A percentile compares a stretch with the other conserved stretches of the same genome.
phyloP scores from a whole-genome alignment of 2,888 invertebrate species.

The Hypselothyrea guttata region DNA sequence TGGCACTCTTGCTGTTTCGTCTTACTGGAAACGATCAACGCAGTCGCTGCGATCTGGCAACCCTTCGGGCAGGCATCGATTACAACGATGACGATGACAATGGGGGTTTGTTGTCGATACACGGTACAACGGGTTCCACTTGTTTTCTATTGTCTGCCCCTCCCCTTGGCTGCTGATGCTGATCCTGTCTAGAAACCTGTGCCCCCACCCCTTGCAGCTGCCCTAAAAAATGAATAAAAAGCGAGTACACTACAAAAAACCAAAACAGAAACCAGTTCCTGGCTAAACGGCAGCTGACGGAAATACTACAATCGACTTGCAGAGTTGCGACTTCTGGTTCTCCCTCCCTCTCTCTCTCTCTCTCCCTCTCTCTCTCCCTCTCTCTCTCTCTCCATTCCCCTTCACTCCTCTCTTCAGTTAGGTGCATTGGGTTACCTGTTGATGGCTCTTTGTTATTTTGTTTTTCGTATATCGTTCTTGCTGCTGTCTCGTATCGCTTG shows the following conservation, averaged over 20 bases:
- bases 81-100: too few species aligned
- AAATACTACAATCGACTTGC: constrained; percentile 65
- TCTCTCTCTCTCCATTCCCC: background rate
- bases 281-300: constrained; percentile 71
- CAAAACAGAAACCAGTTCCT: constrained; percentile 42
- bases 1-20: background rate
- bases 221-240: constrained; percentile 40
- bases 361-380: too few species aligned
- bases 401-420: constrained; percentile 22
- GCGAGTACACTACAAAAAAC: background rate
- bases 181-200: constrained; percentile 33
- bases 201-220: constrained; percentile 51
- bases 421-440: constrained; percentile 75
- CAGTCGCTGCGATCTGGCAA: constrained; percentile 23
- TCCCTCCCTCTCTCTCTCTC: constrained; percentile 9
- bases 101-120: constrained; percentile 8
- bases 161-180: constrained; percentile 9
- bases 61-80: constrained; percentile 21
- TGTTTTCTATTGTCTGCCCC: constrained; percentile 31
- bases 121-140: constrained; percentile 55
- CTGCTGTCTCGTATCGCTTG: constrained; percentile 46
- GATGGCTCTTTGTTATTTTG: constrained; percentile 60
- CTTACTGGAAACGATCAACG: constrained; percentile 32
- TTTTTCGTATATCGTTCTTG: constrained; percentile 11
- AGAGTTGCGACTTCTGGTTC: constrained; percentile 64